These are phyloP conservation scores for Heteromurus nitidus DNA, from an alignment of 2,888 invertebrate genomes.

Conservation along the genomic window DNA sequence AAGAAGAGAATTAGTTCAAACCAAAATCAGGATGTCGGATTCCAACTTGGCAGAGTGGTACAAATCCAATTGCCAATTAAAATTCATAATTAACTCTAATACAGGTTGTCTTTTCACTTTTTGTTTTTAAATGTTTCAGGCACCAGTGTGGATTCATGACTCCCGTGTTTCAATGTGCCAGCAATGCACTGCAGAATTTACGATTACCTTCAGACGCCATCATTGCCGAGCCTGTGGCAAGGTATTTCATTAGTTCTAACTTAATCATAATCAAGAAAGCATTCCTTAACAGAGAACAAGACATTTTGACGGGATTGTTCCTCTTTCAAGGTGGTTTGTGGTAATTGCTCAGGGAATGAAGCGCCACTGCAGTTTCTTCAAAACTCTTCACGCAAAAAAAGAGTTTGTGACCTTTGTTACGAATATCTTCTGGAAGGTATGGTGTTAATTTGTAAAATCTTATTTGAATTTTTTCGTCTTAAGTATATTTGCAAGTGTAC, in stretches of 20 bases:
- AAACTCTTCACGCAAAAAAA: slow-evolving; percentile 76
- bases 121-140: too few species aligned
- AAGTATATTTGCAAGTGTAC: slow-evolving; percentile 14
- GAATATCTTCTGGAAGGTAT: slow-evolving; percentile 76
- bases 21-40: slow-evolving; percentile 62
- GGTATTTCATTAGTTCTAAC: too few species aligned
- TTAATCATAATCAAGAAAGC: too few species aligned
- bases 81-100: neutral
- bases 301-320: too few species aligned
- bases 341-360: slow-evolving; percentile 79
- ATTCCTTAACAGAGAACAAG: too few species aligned
- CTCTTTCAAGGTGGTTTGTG: slow-evolving; percentile 79
- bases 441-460: neutral
- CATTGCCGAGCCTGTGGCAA: slow-evolving; percentile 83
- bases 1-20: slow-evolving; percentile 74
- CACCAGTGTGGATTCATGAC: slow-evolving; percentile 80
- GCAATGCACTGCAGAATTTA: slow-evolving; percentile 81
- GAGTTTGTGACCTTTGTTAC: slow-evolving; percentile 79
- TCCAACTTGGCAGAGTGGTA: slow-evolving; percentile 75
- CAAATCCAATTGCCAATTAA: slow-evolving; percentile 15
- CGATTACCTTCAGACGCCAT: slow-evolving; percentile 81
- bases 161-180: slow-evolving; percentile 81
- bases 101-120: neutral
- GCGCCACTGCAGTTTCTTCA: slow-evolving; percentile 78
- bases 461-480: neutral